Percentiles rank a stretch among this genome's conserved stretches.
Conservation (phyloP, 2,888 invertebrate genomes). For the Mythimna vitellina region DNA sequence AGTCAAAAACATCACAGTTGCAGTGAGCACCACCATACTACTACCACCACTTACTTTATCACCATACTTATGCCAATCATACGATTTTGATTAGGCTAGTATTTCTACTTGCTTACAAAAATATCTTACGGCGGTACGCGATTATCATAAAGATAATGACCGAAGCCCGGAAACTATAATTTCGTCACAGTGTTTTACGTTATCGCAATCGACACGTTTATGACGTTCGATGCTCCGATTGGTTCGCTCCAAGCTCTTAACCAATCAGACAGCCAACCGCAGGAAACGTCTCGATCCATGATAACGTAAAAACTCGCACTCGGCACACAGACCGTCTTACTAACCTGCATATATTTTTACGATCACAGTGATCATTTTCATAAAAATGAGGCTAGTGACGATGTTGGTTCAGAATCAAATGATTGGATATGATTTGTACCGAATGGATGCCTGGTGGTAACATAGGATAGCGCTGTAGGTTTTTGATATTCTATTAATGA, state of each 20-base stretch:
- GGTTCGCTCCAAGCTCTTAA: too few relatives aligned
- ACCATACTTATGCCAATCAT: neutral
- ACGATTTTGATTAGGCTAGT: neutral
- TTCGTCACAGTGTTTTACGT: neutral
- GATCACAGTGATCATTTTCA: neutral
- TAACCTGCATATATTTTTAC: neutral
- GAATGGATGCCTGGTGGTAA: neutral
- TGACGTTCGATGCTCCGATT: too few relatives aligned
- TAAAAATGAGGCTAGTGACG: neutral
- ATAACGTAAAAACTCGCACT: too few relatives aligned
- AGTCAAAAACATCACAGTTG: neutral
- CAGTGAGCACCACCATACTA: too few relatives aligned
- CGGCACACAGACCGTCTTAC: neutral
- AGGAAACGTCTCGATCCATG: too few relatives aligned
- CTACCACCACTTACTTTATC: too few relatives aligned
- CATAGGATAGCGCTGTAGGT: neutral
- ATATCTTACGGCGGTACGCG: too few relatives aligned
- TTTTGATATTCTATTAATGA: too few relatives aligned
- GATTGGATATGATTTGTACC: neutral
- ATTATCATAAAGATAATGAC: conserved; percentile 16
- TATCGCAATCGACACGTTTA: too few relatives aligned
- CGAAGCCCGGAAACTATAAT: conserved; percentile 2
- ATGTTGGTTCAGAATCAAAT: neutral
- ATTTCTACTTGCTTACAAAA: neutral
- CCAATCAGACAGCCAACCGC: too few relatives aligned